Evolutionary conservation across 2,113 vertebrate genomes (phyloP), one percentile per base, ranked within the genome.

Genomic region (Bettongia penicillata): DNA sequence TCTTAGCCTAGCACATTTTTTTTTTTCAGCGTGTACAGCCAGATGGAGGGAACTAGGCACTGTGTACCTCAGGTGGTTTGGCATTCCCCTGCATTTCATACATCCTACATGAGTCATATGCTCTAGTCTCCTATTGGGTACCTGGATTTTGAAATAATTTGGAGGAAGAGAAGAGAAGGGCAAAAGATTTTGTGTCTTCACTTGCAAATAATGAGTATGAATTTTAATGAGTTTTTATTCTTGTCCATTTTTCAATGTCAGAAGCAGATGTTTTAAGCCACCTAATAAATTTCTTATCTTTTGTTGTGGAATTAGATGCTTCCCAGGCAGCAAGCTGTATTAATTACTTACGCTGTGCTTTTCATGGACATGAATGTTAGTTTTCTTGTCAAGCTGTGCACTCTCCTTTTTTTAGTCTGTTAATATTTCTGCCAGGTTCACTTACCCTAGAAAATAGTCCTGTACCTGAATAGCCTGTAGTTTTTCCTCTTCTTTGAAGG

Each of bases 231-330:
- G 90, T 94, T 97, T 97, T 95, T 53, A 90, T 92, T 95, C 94
- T 94, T 95, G 96, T 95, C 96, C 94, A 93, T 97, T 95, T 91
- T 97, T 91, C 95, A 97, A 11, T 91, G 52, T 90, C 92, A 97
- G 84, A 90, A 96, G 92, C 97, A 98, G 97, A 98, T 98, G 98
- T 96, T 98, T 96, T 96, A 96, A 97, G 95, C 95, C 95, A 98
- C 94, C 89, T 94, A 97, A 98, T 94, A 96, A 95, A 96, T 98
- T 96, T 97, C 97, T 97, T 96, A 96, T 51, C 90, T 93, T 98
- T 97, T 97, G 92, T 93, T 97, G 94, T 97, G 96, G 92, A 94
- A 94, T 95, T 96, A 90, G 91, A 94, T 91, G 52, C 49, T 94
- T 0, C 94, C 95, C 92, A 96, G 57, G 84, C 97, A 96, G 95